These are phyloP conservation scores for Nesoenas mayeri DNA, from an alignment of 2,113 vertebrate genomes.

Conservation along the genomic window DNA sequence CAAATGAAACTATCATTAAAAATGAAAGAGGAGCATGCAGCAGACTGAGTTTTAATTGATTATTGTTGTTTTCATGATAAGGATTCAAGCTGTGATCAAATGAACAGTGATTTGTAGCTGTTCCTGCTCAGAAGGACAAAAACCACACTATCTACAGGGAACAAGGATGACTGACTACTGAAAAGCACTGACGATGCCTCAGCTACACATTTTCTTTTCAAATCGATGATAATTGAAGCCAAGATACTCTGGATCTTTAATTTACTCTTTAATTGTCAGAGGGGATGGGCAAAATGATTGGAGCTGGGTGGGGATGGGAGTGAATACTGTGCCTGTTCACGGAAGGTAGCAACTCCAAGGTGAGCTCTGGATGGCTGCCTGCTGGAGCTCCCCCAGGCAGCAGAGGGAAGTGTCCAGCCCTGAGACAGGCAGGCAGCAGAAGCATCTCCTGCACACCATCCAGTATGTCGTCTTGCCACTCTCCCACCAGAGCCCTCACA, in stretches of 20 bases:
- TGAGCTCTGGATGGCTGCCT: neutral
- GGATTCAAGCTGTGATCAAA: neutral
- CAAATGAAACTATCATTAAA: neutral
- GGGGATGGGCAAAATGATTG: no score
- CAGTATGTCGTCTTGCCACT: rapidly evolving
- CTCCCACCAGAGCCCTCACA: rapidly evolving
- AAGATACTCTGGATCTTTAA: neutral
- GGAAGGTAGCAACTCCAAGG: rapidly evolving
- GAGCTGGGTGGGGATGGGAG: rapidly evolving
- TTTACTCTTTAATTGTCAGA: neutral
- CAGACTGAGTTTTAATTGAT: neutral
- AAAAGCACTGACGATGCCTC: rapidly evolving
- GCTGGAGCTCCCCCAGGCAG: neutral
- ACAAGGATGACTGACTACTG: neutral
- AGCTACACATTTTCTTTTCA: neutral
- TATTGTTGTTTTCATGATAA: constrained; percentile 11
- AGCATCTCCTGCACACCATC: neutral
- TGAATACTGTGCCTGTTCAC: rapidly evolving
- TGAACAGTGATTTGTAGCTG: neutral
- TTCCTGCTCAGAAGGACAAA: neutral
- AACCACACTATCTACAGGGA: rapidly evolving
- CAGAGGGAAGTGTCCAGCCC: neutral
- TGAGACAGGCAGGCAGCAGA: neutral
- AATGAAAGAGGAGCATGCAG: neutral
- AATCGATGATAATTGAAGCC: neutral